Evolutionary conservation across 2,888 invertebrate species (phyloP).

Genomic region (Aphodius sticticus): DNA sequence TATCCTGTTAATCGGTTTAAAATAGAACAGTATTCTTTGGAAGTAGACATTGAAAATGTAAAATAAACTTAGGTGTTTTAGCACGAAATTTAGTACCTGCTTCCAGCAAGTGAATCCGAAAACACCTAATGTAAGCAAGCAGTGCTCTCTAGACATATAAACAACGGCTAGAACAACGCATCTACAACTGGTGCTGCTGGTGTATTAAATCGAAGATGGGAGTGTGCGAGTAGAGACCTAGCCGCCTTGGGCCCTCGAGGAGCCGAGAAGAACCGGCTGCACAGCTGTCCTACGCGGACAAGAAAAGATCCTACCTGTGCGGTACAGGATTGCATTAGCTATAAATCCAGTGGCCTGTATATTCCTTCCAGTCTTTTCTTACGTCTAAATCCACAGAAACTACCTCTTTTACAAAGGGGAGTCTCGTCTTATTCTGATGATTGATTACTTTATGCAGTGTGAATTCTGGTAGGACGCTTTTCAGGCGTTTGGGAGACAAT

Average conservation of each 20-base stretch:
- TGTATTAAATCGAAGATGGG: neutral
- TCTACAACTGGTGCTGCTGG: neutral
- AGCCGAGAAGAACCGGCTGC: neutral
- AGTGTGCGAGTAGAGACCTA: neutral
- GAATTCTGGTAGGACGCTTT: too few species aligned
- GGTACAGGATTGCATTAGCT: neutral
- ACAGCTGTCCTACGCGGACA: neutral
- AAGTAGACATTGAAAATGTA: neutral
- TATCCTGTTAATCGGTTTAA: neutral
- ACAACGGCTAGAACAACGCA: neutral
- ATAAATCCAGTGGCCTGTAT: conserved; percentile 4
- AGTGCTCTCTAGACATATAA: neutral
- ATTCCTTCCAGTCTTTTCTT: neutral
- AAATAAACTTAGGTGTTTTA: neutral
- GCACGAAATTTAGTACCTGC: neutral
- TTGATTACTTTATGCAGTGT: neutral
- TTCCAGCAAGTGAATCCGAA: neutral
- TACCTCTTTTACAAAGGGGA: neutral
- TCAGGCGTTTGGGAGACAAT: too few species aligned
- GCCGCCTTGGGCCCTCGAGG: neutral
- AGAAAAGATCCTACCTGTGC: conserved; percentile 4
- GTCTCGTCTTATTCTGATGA: conserved; percentile 4
- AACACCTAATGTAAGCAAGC: neutral
- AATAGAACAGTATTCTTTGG: neutral
- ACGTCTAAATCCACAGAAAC: neutral